phyloP scores from a whole-genome alignment of 2,888 invertebrate species.

The Melinopterus prodromus region DNA sequence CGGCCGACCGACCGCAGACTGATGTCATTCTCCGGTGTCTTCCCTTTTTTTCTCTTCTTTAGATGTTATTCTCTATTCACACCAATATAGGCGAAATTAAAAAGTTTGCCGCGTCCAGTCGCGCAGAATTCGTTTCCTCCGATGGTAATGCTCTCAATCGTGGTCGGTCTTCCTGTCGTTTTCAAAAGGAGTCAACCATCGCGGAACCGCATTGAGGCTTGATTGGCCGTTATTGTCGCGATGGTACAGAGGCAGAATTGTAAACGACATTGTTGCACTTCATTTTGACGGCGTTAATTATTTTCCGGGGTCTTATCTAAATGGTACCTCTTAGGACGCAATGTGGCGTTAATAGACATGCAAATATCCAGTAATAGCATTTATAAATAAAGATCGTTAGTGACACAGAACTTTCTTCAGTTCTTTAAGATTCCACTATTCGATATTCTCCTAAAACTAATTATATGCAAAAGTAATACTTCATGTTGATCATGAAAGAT shows the following conservation, averaged over 20 bases:
- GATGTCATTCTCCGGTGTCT: background rate
- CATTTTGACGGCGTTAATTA: background rate
- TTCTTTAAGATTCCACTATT: too few species aligned
- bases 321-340: background rate
- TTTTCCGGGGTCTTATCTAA: background rate
- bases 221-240: background rate
- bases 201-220: background rate
- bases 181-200: background rate
- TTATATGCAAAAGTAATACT: too few species aligned
- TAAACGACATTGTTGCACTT: constrained; percentile 4
- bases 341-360: background rate
- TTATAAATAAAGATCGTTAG: background rate
- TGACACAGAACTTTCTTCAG: too few species aligned
- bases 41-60: constrained; percentile 7
- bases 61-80: background rate
- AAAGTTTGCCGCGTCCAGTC: background rate
- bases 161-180: background rate
- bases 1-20: background rate
- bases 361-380: background rate
- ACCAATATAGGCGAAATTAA: background rate
- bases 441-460: too few species aligned
- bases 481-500: too few species aligned
- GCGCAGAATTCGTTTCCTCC: background rate
- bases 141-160: background rate
- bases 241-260: background rate